Conservation (phyloP, 1,140 invertebrate genomes). For the Leptonema lineaticorne region DNA sequence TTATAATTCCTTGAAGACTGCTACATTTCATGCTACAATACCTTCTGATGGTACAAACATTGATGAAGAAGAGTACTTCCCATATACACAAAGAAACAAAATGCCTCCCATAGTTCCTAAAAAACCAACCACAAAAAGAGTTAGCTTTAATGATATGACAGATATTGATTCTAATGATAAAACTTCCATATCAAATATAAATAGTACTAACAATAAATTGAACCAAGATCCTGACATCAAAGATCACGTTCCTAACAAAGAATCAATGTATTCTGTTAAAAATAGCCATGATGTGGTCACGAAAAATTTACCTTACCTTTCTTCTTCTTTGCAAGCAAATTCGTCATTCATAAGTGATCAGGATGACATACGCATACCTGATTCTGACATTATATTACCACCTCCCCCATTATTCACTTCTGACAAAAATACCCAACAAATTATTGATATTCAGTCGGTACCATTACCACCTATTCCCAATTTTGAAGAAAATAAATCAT, state of each 20-base stretch:
- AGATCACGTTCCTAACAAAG: too few relatives aligned
- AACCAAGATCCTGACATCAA: too few relatives aligned
- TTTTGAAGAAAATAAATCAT: slow-evolving; percentile 32
- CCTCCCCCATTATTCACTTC: slow-evolving; percentile 33
- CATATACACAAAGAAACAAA: slow-evolving; percentile 5
- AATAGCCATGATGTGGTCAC: too few relatives aligned
- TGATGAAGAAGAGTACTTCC: slow-evolving; percentile 27
- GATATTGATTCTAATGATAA: not conserved
- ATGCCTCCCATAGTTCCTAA: slow-evolving; percentile 29
- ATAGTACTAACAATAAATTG: not conserved
- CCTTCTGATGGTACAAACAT: slow-evolving; percentile 31
- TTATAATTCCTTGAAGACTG: slow-evolving; percentile 24
- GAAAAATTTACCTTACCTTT: too few relatives aligned
- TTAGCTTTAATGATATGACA: slow-evolving; percentile 35
- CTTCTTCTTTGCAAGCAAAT: slow-evolving; percentile 23
- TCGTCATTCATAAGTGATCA: slow-evolving; percentile 36
- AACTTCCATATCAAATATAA: not conserved
- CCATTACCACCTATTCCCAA: slow-evolving; percentile 23
- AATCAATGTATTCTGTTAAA: too few relatives aligned
- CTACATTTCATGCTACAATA: not conserved
- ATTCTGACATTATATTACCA: slow-evolving; percentile 38
- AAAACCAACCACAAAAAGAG: slow-evolving; percentile 36
- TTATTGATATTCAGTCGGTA: slow-evolving; percentile 25
- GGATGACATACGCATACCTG: slow-evolving; percentile 30
- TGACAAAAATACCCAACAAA: slow-evolving; percentile 15